Percentiles rank a stretch among this genome's conserved stretches.
phyloP scores from a whole-genome alignment of 2,113 vertebrate species.

The Peromyscus maniculatus region DNA sequence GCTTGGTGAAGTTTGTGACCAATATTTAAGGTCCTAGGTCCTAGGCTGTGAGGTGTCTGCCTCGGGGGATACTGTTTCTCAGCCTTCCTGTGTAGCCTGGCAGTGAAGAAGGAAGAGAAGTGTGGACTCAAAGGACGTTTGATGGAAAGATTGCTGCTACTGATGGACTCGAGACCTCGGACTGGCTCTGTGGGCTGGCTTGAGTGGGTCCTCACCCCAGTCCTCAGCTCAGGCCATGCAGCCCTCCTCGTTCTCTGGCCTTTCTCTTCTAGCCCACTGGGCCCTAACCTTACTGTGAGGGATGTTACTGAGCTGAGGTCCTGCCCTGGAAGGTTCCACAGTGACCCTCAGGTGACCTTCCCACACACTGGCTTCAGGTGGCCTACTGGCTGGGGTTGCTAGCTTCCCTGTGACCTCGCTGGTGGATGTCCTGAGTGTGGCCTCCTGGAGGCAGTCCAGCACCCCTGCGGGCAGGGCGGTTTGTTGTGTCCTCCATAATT shows the following conservation, averaged over 20 bases:
- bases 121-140: constrained; percentile 23
- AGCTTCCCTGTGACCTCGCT: neutral
- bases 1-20: constrained; percentile 1
- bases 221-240: neutral
- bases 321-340: neutral
- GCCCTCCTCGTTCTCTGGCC: constrained; percentile 15
- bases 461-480: constrained; percentile 61
- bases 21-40: neutral
- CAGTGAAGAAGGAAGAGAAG: constrained; percentile 40
- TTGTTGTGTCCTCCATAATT: constrained; percentile 10
- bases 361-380: neutral
- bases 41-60: constrained; percentile 23
- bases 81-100: constrained; percentile 8
- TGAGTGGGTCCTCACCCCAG: constrained; percentile 10
- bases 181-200: neutral
- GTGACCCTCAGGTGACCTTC: neutral
- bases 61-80: constrained; percentile 26
- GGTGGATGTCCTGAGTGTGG: neutral
- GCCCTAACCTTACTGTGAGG: constrained; percentile 24
- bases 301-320: constrained; percentile 14
- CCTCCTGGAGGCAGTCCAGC: neutral
- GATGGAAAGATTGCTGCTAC: constrained; percentile 50
- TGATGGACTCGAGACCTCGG: constrained; percentile 55
- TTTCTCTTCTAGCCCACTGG: neutral
- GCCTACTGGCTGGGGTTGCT: constrained; percentile 17